Conservation (phyloP, 2,888 invertebrate genomes). For the Aricia artaxerxes region DNA sequence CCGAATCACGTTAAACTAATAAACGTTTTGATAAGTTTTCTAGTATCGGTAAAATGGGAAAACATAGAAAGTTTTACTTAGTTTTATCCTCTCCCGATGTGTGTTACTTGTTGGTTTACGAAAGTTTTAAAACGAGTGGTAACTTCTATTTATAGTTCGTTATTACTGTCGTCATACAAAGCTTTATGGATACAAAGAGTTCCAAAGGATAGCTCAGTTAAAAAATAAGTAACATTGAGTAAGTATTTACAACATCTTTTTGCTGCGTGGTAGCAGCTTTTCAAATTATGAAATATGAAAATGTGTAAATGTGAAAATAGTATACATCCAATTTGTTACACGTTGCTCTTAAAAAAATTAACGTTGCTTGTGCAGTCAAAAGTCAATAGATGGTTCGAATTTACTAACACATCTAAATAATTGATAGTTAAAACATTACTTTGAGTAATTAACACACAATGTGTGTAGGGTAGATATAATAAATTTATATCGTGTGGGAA, state of each 20-base stretch:
- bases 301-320: neutral
- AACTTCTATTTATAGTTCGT: neutral
- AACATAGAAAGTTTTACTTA: conserved; percentile 5
- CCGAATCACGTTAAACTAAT: conserved; percentile 25
- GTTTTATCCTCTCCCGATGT: neutral
- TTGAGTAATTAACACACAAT: neutral
- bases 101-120: conserved; percentile 3
- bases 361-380: neutral
- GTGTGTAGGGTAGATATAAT: conserved; percentile 16
- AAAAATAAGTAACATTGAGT: no score
- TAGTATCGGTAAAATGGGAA: conserved; percentile 21
- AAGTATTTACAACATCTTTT: neutral
- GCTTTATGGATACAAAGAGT: neutral
- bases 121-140: neutral
- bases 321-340: neutral
- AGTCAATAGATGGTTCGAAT: neutral
- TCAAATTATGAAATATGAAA: neutral
- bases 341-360: neutral
- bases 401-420: neutral
- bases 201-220: neutral
- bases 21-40: conserved; percentile 22
- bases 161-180: neutral
- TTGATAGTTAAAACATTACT: neutral
- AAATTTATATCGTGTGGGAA: conserved; percentile 45
- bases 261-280: neutral